Percentiles rank a stretch among this genome's conserved stretches.
phyloP scores from a whole-genome alignment of 2,113 vertebrate species.

The Myotis lucifugus region DNA sequence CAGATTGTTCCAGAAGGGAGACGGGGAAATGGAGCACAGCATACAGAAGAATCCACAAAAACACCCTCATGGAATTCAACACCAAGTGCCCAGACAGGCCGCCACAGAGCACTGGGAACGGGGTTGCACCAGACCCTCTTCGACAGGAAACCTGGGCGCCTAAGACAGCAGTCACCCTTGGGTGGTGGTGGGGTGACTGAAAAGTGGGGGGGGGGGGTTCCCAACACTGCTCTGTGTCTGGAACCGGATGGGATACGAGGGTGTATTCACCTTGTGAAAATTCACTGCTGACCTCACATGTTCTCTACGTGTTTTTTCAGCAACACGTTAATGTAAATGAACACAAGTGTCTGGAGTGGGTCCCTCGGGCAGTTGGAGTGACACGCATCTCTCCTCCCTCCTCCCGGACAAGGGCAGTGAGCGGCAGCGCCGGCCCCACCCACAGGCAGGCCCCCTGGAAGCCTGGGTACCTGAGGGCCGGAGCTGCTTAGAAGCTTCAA shows the following conservation, averaged over 20 bases:
- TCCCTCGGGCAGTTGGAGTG: neutral
- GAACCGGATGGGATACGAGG: rapidly evolving
- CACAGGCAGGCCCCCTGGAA: rapidly evolving
- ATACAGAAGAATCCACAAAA: neutral
- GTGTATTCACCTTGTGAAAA: neutral
- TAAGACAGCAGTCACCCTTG: rapidly evolving
- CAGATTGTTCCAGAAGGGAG: neutral
- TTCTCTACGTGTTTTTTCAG: rapidly evolving
- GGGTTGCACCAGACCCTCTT: neutral
- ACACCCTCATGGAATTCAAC: neutral
- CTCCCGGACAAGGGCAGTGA: neutral
- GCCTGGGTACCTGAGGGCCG: neutral
- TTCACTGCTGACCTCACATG: neutral
- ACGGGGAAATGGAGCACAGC: too few relatives aligned
- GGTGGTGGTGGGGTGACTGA: rapidly evolving
- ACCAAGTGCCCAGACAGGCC: too few relatives aligned
- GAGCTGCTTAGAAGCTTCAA: slow-evolving; percentile 56
- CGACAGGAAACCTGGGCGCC: neutral
- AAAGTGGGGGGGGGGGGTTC: neutral
- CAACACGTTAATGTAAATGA: neutral
- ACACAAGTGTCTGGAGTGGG: neutral
- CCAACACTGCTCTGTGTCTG: rapidly evolving
- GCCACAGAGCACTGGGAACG: too few relatives aligned
- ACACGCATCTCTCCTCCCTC: rapidly evolving
- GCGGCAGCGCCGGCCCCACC: rapidly evolving